Evolutionary conservation across 2,797 vertebrate genomes (phyloP).

Genomic region (Myripristis murdjan): DNA sequence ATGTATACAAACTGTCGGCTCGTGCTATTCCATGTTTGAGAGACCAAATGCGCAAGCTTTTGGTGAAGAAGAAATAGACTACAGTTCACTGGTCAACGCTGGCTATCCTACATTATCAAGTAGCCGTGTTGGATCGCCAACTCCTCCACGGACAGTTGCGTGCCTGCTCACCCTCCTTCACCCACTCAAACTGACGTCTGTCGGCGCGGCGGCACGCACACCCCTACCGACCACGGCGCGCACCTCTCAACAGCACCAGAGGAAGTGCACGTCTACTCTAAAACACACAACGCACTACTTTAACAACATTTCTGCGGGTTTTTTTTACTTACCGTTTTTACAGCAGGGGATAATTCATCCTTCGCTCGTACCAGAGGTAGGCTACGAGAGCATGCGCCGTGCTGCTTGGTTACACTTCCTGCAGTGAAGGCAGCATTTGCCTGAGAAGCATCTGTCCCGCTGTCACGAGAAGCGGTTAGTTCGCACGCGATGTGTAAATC

Average conservation of each 20-base stretch:
- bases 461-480: constrained; percentile 80
- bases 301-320: constrained; percentile 15
- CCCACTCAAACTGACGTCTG: constrained; percentile 76
- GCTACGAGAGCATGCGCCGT: constrained; percentile 78
- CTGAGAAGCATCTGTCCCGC: constrained; percentile 83
- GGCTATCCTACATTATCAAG: constrained; percentile 6
- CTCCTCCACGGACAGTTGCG: constrained; percentile 67
- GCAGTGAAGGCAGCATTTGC: constrained; percentile 77
- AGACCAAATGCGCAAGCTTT: not conserved
- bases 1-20: constrained; percentile 12
- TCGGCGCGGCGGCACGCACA: constrained; percentile 77
- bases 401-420: constrained; percentile 74
- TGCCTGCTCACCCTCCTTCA: constrained; percentile 69
- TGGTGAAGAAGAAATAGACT: not conserved
- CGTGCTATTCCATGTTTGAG: not conserved
- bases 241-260: not conserved
- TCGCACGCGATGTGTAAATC: constrained; percentile 84
- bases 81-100: not conserved
- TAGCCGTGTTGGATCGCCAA: constrained; percentile 44
- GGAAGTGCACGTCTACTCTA: not conserved
- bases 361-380: constrained; percentile 48
- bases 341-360: constrained; percentile 63
- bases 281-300: constrained; percentile 23
- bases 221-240: constrained; percentile 16
- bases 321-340: constrained; percentile 76